Base-by-base conservation (phyloP, 2,888 invertebrate genomes). In the Pedicia rivosa region DNA sequence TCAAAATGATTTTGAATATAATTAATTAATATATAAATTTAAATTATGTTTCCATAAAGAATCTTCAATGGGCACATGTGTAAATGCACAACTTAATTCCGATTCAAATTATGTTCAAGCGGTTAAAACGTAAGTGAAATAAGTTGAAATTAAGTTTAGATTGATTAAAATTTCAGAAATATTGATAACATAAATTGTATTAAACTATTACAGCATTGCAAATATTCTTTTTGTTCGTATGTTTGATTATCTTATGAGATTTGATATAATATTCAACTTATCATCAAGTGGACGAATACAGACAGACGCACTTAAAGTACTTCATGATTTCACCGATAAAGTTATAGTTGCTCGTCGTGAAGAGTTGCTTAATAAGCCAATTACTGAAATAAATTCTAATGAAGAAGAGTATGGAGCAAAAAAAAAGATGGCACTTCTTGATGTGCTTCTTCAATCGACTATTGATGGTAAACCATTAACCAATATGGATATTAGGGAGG, bases 51-150 rank as follows among this genome's bases (percentile, higher is more conserved):
- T 33, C 14, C n/a, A 47, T 65, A 37, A 62, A 81, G 87, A 88
- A 62, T 77, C 83, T 5, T 79, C 88, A 9, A 90, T 90, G 87
- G 88, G 87, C 1, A 70, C 74, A 8, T 67, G 70, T 19, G 62
- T 83, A 1, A 65, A 79, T 50, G 81, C 84, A 0, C 84, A 87
- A 54, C 62, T 62, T 5, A 63, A 78, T 49, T 63, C 64, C 6
- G 67, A 78, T 43, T 77, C 78, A 0, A 68, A 72, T 44, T 87
- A 84, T 52, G 79, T 84, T 1, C 62, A 66, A 47, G 74, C 78
- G n/a, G 75, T 86, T 20, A 73, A 74, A 57, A 66, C 66, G 78
- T 78, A 63, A 68, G 24, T 22, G 14, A 20, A 32, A 32, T 16
- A 26, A 26, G 2, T 33, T 28, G 15, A 34, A 38, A 28, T 15